Conservation (phyloP, 2,797 vertebrate genomes). For the Poeciliopsis turneri region DNA sequence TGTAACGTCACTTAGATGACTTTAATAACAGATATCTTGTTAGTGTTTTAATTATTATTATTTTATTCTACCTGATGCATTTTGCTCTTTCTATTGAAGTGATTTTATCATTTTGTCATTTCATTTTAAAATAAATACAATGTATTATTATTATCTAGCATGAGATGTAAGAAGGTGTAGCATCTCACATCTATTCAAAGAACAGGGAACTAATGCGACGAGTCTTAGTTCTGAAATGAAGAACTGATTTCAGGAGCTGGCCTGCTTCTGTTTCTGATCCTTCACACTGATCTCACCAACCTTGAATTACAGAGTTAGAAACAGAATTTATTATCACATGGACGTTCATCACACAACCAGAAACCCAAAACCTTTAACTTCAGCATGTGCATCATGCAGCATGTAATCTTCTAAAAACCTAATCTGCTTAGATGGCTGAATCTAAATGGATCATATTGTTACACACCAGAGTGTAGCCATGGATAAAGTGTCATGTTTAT, state of each 20-base stretch:
- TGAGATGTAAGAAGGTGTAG: background rate
- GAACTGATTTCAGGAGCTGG: slow-evolving; percentile 58
- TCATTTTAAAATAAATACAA: too few relatives aligned
- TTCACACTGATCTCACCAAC: slow-evolving; percentile 9
- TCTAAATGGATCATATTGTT: background rate
- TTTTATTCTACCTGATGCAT: too few relatives aligned
- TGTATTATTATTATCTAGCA: background rate
- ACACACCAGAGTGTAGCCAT: slow-evolving; percentile 11
- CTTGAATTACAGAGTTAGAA: background rate
- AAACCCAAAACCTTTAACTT: background rate
- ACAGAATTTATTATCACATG: background rate
- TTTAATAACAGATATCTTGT: background rate
- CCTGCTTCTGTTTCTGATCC: slow-evolving; percentile 21
- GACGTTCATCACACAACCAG: background rate
- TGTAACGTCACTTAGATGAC: background rate
- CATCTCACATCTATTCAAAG: background rate
- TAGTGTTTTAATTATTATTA: background rate
- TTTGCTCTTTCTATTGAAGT: too few relatives aligned
- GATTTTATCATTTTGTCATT: too few relatives aligned
- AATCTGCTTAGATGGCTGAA: background rate
- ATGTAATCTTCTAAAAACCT: background rate
- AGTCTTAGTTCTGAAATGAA: slow-evolving; percentile 31
- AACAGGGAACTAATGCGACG: slow-evolving; percentile 43
- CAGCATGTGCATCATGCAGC: background rate
- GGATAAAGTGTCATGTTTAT: slow-evolving; percentile 18